Evolutionary conservation across 2,797 vertebrate species (phyloP), one percentile per base, ranked within the genome.

Genomic region (Lutjanus campechanus): DNA sequence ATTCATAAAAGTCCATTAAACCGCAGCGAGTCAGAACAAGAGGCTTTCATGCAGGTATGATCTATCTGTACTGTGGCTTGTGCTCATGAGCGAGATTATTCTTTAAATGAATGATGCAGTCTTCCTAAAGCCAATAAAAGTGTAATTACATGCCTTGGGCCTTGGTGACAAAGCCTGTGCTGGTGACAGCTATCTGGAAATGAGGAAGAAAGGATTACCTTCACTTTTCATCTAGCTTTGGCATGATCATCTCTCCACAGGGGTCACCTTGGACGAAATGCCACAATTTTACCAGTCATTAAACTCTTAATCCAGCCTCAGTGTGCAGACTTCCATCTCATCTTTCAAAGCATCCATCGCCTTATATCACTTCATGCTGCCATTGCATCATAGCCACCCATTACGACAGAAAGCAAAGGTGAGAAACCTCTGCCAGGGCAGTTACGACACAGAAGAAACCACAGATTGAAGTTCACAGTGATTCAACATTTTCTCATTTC

Each of bases 241-340:
- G 81, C 81, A 77, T 59, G 85, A 92, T 94, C 93, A 91, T 92
- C 89, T 93, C 90, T 92, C 91, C 73, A 77, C 83, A 72, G 86
- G 88, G 95, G 95, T 96, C 94, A 96, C 95, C 95, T 96, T 96
- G 94, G 93, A 94, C 67, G 46, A 92, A 93, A 93, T 85, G 82
- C 93, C 93, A 95, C 93, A 94, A 94, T 95, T 96, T 96, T 95
- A 95, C 94, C 94, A 96, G 91, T 95, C 95, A 96, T 96, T 96
- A 91, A 94, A 95, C 95, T 93, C 93, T 90, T 95, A 95, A 95
- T 95, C 93, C 92, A 84, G 90, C 85, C 82, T 85, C 87, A 71
- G 85, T 72, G 87, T 84, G 67, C 79, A 86, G 81, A 87, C 89
- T 88, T 83, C 83, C 84, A 81, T 79, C 71, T 94, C 92, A 93